Base-by-base conservation (phyloP, 35 echinoderm and acorn worm genomes). In the Strongylocentrotus purpuratus region DNA sequence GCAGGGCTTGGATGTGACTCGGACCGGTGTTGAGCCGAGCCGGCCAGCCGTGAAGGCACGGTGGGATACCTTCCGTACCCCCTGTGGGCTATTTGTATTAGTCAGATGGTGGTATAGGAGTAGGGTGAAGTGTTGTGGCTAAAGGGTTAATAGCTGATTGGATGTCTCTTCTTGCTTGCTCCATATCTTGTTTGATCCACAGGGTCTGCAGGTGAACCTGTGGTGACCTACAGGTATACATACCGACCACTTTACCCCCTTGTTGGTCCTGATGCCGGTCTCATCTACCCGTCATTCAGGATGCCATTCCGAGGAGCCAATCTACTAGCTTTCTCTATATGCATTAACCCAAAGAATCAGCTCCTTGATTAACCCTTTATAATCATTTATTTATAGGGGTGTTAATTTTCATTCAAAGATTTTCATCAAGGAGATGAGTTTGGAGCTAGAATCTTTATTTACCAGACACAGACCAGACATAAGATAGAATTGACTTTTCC, bases 61-160 rank as follows among this genome's bases (percentile, higher is more conserved):
- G 15, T 78, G 95, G 78, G 92, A 89, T 94, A 86, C 85, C 92
- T 85, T 65, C 18, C 33, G 32, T 33, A 33, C 70, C 90, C 92
- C 95, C 32, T 46, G 18, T 33, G 87, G 87, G 87, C 32, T 89
- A 46, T 33, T 33, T 46, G 87, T 31, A 89, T 89, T 89, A 89
- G 87, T 89, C 87, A 89, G 87, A 45, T 33, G 87, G 32, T 89
- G 33, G 33, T 89, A 33, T 45, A 33, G 33, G n/a, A 32, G 31
- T 5, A 46, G 87, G 87, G 45, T 89, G 87, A 89, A 46, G 87
- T 45, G 87, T 46, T 46, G n/a, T 89, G 87, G 87, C 87, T 89
- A 28, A 89, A 89, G 87, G 87, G 87, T 33, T 46, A 46, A 78
- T 33, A 45, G 33, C 1, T 17, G 32, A 89, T 89, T 46, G 87